Percentiles rank a stretch among this genome's conserved stretches.
These are phyloP conservation scores for Epinephelus moara DNA, from an alignment of 2,113 vertebrate species.

Conservation along the genomic window DNA sequence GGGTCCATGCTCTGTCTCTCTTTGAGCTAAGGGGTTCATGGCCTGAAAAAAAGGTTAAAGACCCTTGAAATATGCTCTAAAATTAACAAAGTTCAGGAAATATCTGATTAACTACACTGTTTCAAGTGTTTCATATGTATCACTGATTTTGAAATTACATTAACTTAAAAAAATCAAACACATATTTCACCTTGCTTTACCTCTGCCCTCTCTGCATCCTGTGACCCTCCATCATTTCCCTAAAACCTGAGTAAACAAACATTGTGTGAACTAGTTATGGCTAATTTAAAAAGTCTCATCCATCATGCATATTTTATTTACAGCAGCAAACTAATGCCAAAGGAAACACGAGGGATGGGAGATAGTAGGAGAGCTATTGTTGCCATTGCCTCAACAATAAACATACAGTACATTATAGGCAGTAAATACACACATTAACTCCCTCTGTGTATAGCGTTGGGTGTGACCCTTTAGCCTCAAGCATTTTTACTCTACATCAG, in stretches of 20 bases:
- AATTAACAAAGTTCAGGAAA: too few relatives aligned
- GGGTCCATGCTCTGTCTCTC: too few relatives aligned
- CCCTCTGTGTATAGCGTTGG: not conserved
- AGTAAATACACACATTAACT: constrained; percentile 16
- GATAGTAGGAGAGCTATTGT: constrained; percentile 26
- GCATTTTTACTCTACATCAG: not conserved
- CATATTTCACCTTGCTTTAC: not conserved
- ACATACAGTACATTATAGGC: not conserved
- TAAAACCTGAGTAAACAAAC: not conserved
- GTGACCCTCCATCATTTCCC: not conserved
- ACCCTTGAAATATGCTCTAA: too few relatives aligned
- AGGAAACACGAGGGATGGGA: constrained; percentile 50
- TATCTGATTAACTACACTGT: too few relatives aligned
- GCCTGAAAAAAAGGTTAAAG: too few relatives aligned
- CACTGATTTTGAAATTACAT: not conserved
- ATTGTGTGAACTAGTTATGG: constrained; percentile 24
- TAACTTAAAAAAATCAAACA: not conserved
- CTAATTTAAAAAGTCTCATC: constrained; percentile 57
- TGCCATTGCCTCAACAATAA: not conserved
- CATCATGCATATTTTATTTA: constrained; percentile 48
- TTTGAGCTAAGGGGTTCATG: too few relatives aligned
- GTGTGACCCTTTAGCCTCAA: constrained; percentile 8
- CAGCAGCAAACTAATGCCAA: constrained; percentile 54
- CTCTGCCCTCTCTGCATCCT: not conserved
- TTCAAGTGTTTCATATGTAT: not conserved